Evolutionary conservation across 2,888 invertebrate genomes (phyloP).

Genomic region (Alitta virens): DNA sequence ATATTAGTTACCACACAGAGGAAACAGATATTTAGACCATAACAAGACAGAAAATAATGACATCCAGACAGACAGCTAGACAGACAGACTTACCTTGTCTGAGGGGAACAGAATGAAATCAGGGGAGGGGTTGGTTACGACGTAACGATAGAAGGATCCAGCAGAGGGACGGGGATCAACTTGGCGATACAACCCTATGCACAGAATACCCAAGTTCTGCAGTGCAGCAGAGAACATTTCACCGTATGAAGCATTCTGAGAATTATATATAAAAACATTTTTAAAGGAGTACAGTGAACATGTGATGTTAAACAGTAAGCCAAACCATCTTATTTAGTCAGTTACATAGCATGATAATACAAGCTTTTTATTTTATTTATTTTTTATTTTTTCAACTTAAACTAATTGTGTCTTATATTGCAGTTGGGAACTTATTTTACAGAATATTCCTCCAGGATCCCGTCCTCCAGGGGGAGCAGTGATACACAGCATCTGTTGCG

Average conservation of each 20-base stretch:
- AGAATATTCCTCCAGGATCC: slow-evolving; percentile 58
- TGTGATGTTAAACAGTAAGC: no score
- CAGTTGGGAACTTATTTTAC: no score
- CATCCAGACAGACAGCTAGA: no score
- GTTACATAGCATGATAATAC: no score
- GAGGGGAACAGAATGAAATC: slow-evolving; percentile 94
- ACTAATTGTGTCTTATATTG: no score
- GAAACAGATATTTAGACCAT: no score
- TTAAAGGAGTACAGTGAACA: no score
- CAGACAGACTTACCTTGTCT: slow-evolving; percentile 89
- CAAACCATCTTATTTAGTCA: no score
- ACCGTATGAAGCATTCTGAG: slow-evolving; percentile 61
- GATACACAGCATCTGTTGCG: slow-evolving; percentile 94
- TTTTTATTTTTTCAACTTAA: no score
- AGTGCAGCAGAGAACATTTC: slow-evolving; percentile 27
- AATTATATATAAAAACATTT: neutral
- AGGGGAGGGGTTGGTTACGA: slow-evolving; percentile 98
- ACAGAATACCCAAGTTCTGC: slow-evolving; percentile 25
- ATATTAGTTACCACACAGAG: no score
- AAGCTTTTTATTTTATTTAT: no score
- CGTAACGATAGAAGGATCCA: slow-evolving; percentile 90
- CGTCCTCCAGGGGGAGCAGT: slow-evolving; percentile 92
- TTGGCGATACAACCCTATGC: slow-evolving; percentile 30
- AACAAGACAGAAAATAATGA: no score
- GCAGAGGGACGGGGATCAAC: slow-evolving; percentile 18